Evolutionary conservation across 2,113 vertebrate genomes (phyloP), one percentile per base, ranked within the genome.

Genomic region (Brachionichthys hirsutus): DNA sequence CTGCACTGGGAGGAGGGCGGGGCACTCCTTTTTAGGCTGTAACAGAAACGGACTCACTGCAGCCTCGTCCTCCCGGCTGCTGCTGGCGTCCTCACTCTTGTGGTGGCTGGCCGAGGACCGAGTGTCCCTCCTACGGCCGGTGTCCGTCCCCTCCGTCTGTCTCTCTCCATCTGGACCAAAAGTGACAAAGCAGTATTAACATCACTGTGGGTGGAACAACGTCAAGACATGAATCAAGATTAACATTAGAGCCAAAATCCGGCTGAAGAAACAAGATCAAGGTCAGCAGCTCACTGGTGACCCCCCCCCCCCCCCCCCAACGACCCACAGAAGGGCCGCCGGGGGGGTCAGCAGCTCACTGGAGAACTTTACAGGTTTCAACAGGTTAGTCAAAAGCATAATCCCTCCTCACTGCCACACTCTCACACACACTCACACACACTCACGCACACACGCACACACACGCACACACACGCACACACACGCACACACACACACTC

Each of bases 51-150:
- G 60, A 86, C 62, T 95, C 82, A 96, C 94, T 84, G 35, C 82
- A 1, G 73, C 90, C 49, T 95, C 94, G 3, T 99, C 96, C 90
- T 98, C 97, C 0, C 0, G 90, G 74, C 96, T 98, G 90, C 98
- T 94, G 0, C 95, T 96, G 73, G 92, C 92, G 52, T 98, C 96
- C 66, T 95, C 93, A 0, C 66, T 84, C 70, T 88, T 92, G 68
- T 88, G 89, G 8, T 81, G 89, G 66, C 86, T 87, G 0, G 88
- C 83, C 0, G 83, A 78, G 0, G 81, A 90, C n/a, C 54, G 87
- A 0, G 87, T 67, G 16, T 78, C 91, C 41, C 84, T 80, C 67
- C 89, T 91, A 49, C 85, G 86, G 78, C 86, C 91, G 9, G 92
- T n/a, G 1, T 95, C 94, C 0, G 92, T 94, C 85, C 90, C 94